Percentiles rank a stretch among this genome's conserved stretches.
Evolutionary conservation across 2,888 invertebrate species (phyloP).

Genomic region (Drosophila mulleri): DNA sequence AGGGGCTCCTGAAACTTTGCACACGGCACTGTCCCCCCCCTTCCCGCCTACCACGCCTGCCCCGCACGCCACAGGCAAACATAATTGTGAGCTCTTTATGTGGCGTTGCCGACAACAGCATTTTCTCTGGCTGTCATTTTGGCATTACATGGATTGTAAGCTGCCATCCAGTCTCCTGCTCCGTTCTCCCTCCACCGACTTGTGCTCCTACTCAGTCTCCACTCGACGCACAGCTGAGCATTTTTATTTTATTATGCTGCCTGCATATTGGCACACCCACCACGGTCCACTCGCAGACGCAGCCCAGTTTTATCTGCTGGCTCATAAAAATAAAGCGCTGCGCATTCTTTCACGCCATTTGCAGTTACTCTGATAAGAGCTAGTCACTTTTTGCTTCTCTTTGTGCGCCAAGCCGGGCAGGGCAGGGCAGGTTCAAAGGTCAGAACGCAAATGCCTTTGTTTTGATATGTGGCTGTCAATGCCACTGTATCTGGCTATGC

Average conservation of each 20-base stretch:
- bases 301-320: conserved; percentile 67
- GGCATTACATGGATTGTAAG: conserved; percentile 76
- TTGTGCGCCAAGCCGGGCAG: conserved; percentile 13
- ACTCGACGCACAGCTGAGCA: conserved; percentile 46
- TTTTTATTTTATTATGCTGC: conserved; percentile 77
- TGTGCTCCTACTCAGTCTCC: conserved; percentile 21
- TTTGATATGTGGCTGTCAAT: conserved; percentile 75
- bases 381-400: conserved; percentile 43
- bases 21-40: background rate
- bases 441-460: conserved; percentile 71
- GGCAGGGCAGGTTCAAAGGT: conserved; percentile 55
- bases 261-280: conserved; percentile 66
- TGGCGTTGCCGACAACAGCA: conserved; percentile 67
- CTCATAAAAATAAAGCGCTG: conserved; percentile 80
- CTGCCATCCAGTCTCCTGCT: conserved; percentile 27
- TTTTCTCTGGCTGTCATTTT: conserved; percentile 74
- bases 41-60: no score
- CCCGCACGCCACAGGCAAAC: conserved; percentile 32
- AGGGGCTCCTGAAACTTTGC: conserved; percentile 26
- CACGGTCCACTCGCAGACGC: conserved; percentile 26
- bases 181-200: background rate
- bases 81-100: conserved; percentile 76
- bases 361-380: conserved; percentile 77
- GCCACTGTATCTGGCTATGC: conserved; percentile 25
- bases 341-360: conserved; percentile 81